These are phyloP conservation scores for Percopsis transmontana DNA, from an alignment of 2,113 vertebrate genomes.

Conservation along the genomic window DNA sequence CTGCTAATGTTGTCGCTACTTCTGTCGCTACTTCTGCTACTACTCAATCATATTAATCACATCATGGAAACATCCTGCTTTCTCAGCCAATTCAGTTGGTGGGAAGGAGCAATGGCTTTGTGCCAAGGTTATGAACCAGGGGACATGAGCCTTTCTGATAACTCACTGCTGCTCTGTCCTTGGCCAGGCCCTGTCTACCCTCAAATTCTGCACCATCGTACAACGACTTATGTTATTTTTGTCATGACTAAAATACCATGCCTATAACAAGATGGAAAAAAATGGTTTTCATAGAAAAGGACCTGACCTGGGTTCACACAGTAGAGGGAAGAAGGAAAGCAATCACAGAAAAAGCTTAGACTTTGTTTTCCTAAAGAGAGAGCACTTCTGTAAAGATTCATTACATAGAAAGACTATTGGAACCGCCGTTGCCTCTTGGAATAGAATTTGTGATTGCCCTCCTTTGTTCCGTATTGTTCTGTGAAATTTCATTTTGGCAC, in stretches of 20 bases:
- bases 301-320: not conserved
- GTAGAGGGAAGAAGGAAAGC: conserved; percentile 42
- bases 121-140: conserved; percentile 63
- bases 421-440: conserved; percentile 27
- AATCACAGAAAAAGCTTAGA: conserved; percentile 61
- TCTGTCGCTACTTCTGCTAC: conserved; percentile 6
- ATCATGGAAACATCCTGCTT: conserved; percentile 27
- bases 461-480: conserved; percentile 48
- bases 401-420: conserved; percentile 55
- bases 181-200: conserved; percentile 43
- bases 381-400: conserved; percentile 33
- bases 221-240: conserved; percentile 21
- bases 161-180: conserved; percentile 59
- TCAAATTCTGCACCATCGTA: conserved; percentile 17
- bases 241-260: conserved; percentile 26
- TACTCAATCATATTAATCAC: conserved; percentile 38
- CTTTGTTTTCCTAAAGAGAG: conserved; percentile 10
- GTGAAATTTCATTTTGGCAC: conserved; percentile 66
- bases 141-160: conserved; percentile 61
- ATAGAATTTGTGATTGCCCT: conserved; percentile 45
- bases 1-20: conserved; percentile 2
- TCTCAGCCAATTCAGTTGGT: conserved; percentile 57
- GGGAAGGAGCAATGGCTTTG: conserved; percentile 56
- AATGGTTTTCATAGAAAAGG: conserved; percentile 18
- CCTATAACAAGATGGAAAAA: conserved; percentile 14